Evolutionary conservation across 2,797 vertebrate species (phyloP).

Genomic region (Siniperca scherzeri): DNA sequence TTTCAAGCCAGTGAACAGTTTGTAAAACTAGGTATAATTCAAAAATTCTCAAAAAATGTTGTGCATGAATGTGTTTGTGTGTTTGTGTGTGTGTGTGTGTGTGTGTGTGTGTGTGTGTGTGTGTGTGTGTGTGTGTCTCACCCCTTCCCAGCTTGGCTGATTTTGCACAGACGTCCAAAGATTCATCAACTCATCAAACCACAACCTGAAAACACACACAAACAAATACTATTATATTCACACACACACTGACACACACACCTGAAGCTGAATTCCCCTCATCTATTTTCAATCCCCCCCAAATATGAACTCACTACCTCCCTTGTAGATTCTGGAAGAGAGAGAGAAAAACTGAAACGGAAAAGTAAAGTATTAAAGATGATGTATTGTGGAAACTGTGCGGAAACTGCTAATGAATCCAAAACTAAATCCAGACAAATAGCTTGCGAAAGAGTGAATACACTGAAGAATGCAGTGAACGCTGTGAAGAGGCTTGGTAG

Average conservation of each 20-base stretch:
- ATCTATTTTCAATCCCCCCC: constrained; percentile 58
- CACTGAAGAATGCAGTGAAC: constrained; percentile 58
- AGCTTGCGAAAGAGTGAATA: constrained; percentile 58
- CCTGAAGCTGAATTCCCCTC: constrained; percentile 58
- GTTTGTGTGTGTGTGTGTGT: constrained; percentile 31
- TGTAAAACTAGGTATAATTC: background rate
- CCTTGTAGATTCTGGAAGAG: constrained; percentile 44
- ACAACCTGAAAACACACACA: constrained; percentile 88
- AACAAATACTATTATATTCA: constrained; percentile 34
- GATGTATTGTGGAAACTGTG: constrained; percentile 79
- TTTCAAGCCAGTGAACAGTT: constrained; percentile 19
- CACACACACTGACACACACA: constrained; percentile 38
- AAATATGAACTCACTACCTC: constrained; percentile 66
- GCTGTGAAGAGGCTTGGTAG: constrained; percentile 44
- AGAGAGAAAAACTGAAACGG: constrained; percentile 52
- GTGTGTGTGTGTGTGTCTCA: constrained; percentile 78
- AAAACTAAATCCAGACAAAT: constrained; percentile 78
- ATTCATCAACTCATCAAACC: constrained; percentile 97
- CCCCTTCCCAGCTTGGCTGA: constrained; percentile 98
- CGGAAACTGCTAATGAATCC: constrained; percentile 67
- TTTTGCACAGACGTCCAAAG: constrained; percentile 98
- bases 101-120: constrained; percentile 28
- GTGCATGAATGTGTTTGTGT: background rate
- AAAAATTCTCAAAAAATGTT: background rate
- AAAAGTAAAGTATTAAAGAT: constrained; percentile 74